A percentile compares a stretch with the other conserved stretches of the same genome.
Evolutionary conservation across 2,888 invertebrate genomes (phyloP).

Genomic region (Drosophila nigritarsus): DNA sequence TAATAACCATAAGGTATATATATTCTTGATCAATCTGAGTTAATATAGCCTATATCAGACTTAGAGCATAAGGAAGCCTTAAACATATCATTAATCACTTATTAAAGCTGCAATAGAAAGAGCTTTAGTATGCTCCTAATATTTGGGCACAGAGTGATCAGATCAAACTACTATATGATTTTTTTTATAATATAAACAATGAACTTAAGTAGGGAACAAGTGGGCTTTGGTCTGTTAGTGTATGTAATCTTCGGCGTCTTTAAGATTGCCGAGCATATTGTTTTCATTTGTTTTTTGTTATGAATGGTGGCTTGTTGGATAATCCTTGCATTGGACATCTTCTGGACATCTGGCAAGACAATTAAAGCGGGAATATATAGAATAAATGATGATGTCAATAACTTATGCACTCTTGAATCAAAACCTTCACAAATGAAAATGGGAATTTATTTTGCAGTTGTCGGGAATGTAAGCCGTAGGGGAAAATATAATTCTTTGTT

Average conservation of each 20-base stretch:
- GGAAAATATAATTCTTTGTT: too few relatives aligned
- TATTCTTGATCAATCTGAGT: not conserved
- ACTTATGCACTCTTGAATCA: not conserved
- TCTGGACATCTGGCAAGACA: not conserved
- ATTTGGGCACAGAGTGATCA: not conserved
- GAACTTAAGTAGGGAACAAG: not conserved
- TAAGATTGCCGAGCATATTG: not conserved
- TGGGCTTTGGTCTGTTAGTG: not conserved
- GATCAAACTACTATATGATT: not conserved
- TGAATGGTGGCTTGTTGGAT: not conserved
- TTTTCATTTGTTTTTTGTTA: not conserved
- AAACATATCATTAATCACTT: not conserved
- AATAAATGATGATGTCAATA: not conserved
- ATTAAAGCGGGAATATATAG: not conserved
- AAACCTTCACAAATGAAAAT: not conserved
- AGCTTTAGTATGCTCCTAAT: too few relatives aligned
- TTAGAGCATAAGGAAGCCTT: not conserved
- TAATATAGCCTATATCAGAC: not conserved
- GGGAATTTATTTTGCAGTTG: not conserved
- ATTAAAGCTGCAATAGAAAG: not conserved
- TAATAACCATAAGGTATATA: not conserved
- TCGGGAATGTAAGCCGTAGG: not conserved
- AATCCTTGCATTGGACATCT: not conserved
- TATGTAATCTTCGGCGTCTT: not conserved
- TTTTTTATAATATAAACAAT: not conserved